Conservation (phyloP, 2,113 vertebrate genomes). For the Hydropotes inermis region DNA sequence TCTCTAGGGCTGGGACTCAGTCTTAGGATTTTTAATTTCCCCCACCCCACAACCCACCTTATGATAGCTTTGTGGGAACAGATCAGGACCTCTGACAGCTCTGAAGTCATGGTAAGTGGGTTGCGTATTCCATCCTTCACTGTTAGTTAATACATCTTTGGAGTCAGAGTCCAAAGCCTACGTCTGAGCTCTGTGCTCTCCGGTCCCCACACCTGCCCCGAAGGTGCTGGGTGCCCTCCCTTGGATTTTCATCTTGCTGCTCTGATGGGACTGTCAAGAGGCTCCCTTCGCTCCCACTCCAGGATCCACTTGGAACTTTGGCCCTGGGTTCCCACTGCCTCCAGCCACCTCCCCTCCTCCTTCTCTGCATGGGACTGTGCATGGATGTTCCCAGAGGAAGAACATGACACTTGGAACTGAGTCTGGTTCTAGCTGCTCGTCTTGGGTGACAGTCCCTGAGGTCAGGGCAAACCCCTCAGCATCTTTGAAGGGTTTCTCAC, state of each 20-base stretch:
- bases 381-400: neutral
- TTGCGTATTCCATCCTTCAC: rapidly evolving
- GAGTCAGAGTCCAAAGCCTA: neutral
- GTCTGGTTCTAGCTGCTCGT: neutral
- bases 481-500: neutral
- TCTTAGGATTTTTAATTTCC: neutral
- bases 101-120: rapidly evolving
- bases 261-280: rapidly evolving
- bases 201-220: rapidly evolving
- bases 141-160: neutral
- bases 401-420: neutral
- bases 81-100: neutral
- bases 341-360: neutral
- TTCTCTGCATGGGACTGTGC: neutral
- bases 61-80: neutral
- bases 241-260: neutral
- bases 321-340: neutral
- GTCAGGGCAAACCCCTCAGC: neutral
- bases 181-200: rapidly evolving
- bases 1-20: neutral
- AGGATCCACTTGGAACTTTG: neutral
- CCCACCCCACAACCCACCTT: neutral
- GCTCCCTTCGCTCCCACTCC: neutral
- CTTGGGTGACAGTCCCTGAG: neutral
- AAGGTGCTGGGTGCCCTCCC: neutral